Base-by-base conservation (phyloP, 2,888 invertebrate species). In the Dryocosmus kuriphilus region DNA sequence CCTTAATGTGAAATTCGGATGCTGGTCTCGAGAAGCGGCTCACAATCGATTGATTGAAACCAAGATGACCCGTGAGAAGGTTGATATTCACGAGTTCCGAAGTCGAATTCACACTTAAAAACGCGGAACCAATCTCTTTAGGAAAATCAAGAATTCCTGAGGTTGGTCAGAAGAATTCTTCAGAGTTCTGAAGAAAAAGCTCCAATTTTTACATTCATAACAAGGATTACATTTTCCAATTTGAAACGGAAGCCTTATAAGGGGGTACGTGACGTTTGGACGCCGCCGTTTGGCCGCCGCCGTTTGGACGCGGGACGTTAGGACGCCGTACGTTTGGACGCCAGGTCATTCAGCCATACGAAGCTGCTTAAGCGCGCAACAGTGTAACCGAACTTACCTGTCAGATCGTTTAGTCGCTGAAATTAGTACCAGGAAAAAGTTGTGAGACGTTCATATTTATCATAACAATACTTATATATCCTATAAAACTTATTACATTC, bases 1-100 rank as follows among this genome's bases (percentile, higher is more conserved):
- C 30, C 22, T 71, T 71, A 71, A 71, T 71, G 41, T 46, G 46
- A 71, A 71, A 71, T 71, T 71, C 46, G 67, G 67, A 71, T 71
- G 67, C 67, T 71, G 41, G 46, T 71, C 67, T 71, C 67, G 51
- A 51, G 30, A 46, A 71, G 27, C 24, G 57, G 14, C 57, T 51
- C 14, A 27, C 24, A 57, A 57, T 24, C 57, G 46, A 71, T 71
- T 71, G n/a, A 51, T 51, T 71, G 46, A 71, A 71, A 71, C 30
- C 67, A 71, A 30, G 41, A 51, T 46, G 67, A 30, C 46, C 67
- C 67, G 67, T 71, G 67, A 71, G 67, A 71, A 71, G 46, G 46
- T 71, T 71, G 67, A 71, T 46, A 71, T 71, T 71, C 67, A 46
- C 27, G 9, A 71, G 67, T 51, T 51, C 19, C 67, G 46, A 71